Base-by-base conservation (phyloP, 2,113 vertebrate species). In the Progne subis region DNA sequence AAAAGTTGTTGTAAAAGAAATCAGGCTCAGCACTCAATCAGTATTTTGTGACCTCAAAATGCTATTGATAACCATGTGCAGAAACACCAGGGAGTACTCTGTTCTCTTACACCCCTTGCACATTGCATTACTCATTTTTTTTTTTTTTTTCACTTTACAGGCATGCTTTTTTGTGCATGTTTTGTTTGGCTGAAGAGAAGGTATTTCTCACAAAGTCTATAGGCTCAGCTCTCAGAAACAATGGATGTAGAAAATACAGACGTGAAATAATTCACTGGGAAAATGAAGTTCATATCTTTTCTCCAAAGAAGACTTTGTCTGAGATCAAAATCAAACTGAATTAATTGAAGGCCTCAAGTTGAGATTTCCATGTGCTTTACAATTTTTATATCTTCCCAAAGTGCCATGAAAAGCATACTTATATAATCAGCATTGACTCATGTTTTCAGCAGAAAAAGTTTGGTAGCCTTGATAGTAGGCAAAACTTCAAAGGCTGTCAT, bases 401-500 rank as follows among this genome's bases (percentile, higher is more conserved):
- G 32, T 60, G n/a, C 68, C 17, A 12, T 86, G 80, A 86, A 82
- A 88, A 67, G 3, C 34, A 21, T 63, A 47, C 9, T 95, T 96
- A 43, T 0, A 59, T 91, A 91, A 82, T 69, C 78, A 86, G 19
- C 24, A 47, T 10, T 77, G 43, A 43, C 56, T 94, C 15, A 9
- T 61, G 18, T 39, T 95, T 77, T 90, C 52, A 69, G 26, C 59
- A 57, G 29, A 75, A 92, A 78, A 72, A 88, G 31, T 85, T 96
- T 84, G 39, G 29, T 67, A 87, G 67, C 57, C 67, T 85, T 84
- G 70, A 89, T 89, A 89, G 49, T 4, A 82, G 37, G n/a, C 50
- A 93, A 85, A 83, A 88, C 79, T 95, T 95, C 92, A 96, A 97
- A 97, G 82, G 24, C 68, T 86, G 28, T 71, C 52, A 82, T 86